Percentiles rank a stretch among this genome's conserved stretches.
Conservation (phyloP, 2,113 vertebrate genomes). For the Stictonetta naevosa region DNA sequence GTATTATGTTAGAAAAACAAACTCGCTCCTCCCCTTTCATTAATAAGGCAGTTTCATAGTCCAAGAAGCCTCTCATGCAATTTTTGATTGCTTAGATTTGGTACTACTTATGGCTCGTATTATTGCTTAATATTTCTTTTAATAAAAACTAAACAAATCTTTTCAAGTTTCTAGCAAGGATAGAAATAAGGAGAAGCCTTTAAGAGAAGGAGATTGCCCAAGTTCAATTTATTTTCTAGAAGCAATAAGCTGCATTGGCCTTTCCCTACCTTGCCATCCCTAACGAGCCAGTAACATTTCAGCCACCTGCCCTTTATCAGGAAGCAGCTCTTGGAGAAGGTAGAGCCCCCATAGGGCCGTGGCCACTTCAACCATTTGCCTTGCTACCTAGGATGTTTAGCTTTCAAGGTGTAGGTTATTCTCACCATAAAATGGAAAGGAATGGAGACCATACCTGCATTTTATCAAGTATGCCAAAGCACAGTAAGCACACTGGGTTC, state of each 20-base stretch:
- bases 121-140: neutral
- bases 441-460: neutral
- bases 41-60: neutral
- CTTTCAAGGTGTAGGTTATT: slow-evolving; percentile 1
- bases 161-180: neutral
- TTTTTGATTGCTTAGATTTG: neutral
- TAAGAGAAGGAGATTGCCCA: neutral
- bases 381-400: neutral
- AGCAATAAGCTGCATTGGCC: neutral
- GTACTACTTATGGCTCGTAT: neutral
- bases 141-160: neutral
- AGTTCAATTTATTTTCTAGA: neutral
- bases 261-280: neutral
- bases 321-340: slow-evolving; percentile 13
- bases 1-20: neutral
- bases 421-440: neutral
- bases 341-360: neutral
- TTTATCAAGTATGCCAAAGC: neutral
- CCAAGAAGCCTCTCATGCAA: neutral
- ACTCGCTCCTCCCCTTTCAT: neutral
- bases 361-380: neutral
- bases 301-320: slow-evolving; percentile 7
- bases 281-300: neutral
- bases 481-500: neutral
- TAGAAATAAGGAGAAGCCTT: neutral